Percentiles rank a stretch among this genome's conserved stretches.
These are phyloP conservation scores for Sebastes steindachneri DNA, from an alignment of 2,797 vertebrate species.

Conservation along the genomic window DNA sequence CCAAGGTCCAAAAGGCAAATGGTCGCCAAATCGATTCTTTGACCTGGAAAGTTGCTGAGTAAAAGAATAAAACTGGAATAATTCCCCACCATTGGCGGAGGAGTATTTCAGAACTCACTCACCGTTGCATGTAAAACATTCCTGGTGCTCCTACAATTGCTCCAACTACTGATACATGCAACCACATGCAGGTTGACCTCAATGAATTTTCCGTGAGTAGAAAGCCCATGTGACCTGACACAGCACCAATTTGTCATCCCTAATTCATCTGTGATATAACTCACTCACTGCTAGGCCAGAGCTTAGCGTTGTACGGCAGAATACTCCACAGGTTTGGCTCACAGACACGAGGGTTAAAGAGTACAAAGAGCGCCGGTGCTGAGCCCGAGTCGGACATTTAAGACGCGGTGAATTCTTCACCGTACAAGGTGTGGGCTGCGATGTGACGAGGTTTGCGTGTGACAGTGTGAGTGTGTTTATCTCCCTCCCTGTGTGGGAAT, in stretches of 20 bases:
- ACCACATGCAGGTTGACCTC: slow-evolving; percentile 26
- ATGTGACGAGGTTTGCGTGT: slow-evolving; percentile 65
- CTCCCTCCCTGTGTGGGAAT: slow-evolving; percentile 76
- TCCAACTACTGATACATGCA: slow-evolving; percentile 14
- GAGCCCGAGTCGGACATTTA: neutral
- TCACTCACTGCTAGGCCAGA: slow-evolving; percentile 1
- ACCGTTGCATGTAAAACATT: slow-evolving; percentile 29
- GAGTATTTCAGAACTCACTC: slow-evolving; percentile 14
- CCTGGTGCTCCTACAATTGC: slow-evolving; percentile 7
- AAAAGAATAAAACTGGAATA: slow-evolving; percentile 1
- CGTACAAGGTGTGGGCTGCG: slow-evolving; percentile 56
- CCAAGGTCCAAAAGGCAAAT: neutral
- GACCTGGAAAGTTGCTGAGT: neutral
- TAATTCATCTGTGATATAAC: slow-evolving; percentile 37
- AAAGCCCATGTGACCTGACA: slow-evolving; percentile 23
- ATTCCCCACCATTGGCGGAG: neutral
- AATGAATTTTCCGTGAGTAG: slow-evolving; percentile 23
- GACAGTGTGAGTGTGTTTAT: slow-evolving; percentile 76
- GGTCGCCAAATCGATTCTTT: slow-evolving; percentile 1
- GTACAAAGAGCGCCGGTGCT: neutral
- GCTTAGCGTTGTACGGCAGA: neutral
- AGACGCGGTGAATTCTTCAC: slow-evolving; percentile 34
- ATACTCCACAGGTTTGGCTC: neutral
- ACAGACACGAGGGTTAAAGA: neutral
- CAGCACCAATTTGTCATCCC: slow-evolving; percentile 40